Evolutionary conservation across 2,113 vertebrate genomes (phyloP).

Genomic region (Malurus cyaneus): DNA sequence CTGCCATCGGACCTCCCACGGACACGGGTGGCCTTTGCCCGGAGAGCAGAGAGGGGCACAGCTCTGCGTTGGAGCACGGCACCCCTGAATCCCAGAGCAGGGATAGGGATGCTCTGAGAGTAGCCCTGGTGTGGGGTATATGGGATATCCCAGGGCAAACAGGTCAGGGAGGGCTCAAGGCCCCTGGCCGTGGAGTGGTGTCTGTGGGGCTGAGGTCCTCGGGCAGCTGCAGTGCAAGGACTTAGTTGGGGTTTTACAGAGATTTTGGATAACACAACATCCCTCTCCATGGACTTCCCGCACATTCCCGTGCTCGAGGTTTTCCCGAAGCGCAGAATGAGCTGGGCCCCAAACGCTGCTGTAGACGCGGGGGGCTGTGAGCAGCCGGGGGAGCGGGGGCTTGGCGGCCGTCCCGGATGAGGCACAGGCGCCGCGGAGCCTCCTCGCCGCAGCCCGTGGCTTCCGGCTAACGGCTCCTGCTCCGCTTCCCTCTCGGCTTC

Average conservation of each 20-base stretch:
- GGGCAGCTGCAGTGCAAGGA: rapidly evolving
- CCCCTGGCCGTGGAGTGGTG: rapidly evolving
- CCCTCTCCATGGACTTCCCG: background rate
- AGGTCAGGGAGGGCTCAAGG: background rate
- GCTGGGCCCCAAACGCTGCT: rapidly evolving
- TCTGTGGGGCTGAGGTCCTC: background rate
- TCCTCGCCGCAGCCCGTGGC: rapidly evolving
- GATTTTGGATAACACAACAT: background rate
- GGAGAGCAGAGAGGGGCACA: rapidly evolving
- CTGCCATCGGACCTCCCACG: background rate
- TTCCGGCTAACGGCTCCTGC: background rate
- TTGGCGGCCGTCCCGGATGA: rapidly evolving
- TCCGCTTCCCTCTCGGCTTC: background rate
- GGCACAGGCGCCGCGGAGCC: rapidly evolving
- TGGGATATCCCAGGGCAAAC: background rate
- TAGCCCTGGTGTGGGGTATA: rapidly evolving
- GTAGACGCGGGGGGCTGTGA: background rate
- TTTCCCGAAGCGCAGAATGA: rapidly evolving
- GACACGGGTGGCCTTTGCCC: rapidly evolving
- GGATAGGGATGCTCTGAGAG: background rate
- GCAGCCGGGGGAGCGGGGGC: rapidly evolving
- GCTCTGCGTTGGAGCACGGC: background rate
- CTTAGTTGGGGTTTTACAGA: background rate
- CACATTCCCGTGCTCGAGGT: rapidly evolving
- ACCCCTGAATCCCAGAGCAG: rapidly evolving